Conservation (phyloP, 2,888 invertebrate genomes). For the Ferrisia virgata region DNA sequence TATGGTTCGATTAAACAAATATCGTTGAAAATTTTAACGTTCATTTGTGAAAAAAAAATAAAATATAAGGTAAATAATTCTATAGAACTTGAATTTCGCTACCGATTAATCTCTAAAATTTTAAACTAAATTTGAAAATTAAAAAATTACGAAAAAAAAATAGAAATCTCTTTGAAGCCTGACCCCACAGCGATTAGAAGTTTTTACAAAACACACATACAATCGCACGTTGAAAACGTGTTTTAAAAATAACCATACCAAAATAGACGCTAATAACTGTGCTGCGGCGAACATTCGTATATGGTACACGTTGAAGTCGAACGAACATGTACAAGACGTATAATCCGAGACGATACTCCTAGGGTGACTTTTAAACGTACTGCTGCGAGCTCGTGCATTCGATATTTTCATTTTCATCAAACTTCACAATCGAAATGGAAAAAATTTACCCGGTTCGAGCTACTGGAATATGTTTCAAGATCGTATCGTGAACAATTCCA, state of each 20-base stretch:
- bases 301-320: not conserved
- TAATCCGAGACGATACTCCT: not conserved
- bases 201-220: not conserved
- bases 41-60: not conserved
- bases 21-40: too few species aligned
- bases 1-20: not conserved
- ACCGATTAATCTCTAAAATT: not conserved
- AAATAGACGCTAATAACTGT: conserved; percentile 38
- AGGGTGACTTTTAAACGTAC: conserved; percentile 7
- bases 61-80: not conserved
- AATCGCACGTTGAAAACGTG: not conserved
- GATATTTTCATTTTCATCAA: not conserved
- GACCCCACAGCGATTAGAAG: not conserved
- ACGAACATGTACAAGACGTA: not conserved
- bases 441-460: too few species aligned
- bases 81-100: too few species aligned
- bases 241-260: conserved; percentile 40
- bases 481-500: not conserved
- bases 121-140: too few species aligned
- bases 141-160: not conserved
- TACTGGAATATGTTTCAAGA: not conserved
- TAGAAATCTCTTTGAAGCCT: not conserved
- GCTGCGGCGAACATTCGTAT: not conserved
- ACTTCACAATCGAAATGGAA: not conserved
- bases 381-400: not conserved